Base-by-base conservation (phyloP, 1,140 invertebrate genomes). In the Danaus plexippus region DNA sequence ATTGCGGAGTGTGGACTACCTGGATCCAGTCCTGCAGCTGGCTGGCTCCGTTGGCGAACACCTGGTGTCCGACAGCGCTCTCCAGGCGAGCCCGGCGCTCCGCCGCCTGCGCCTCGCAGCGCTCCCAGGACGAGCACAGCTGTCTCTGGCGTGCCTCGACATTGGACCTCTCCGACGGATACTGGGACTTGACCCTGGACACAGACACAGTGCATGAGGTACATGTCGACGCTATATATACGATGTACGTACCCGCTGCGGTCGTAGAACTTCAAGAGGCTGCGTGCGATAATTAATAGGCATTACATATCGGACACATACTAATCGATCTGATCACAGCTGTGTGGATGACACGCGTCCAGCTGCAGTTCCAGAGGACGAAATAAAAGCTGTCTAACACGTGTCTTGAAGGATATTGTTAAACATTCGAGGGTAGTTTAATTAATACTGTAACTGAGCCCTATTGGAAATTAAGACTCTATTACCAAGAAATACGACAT, bases 61-160 rank as follows among this genome's bases (percentile, higher is more conserved):
- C 96, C 80, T 98, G 96, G 69, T 96, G 93, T 0, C 97, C 97
- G 9, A 98, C 96, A 10, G 96, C 95, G 76, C 96, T 95, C 80
- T 98, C 96, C 9, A 99, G 89, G 53, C 95, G 83, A 0, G 91
- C 91, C 59, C 95, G 89, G 13, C 96, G 87, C 50, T 96, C 93
- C 9, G 90, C 89, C 1, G 96, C 96, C 73, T 96, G 96, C 4
- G 91, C 91, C 80, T 94, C 90, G 41, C 98, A 93, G 74, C 95
- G 91, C 57, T 93, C 91, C 97, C 97, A 99, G 64, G 97, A 88
- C 57, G 92, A 90, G 63, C 94, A 90, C 18, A 99, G 92, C 81
- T 98, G 95, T 63, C 92, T 91, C 82, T 97, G 95, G 48, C 95
- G 90, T 4, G 88, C 88, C 50, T 95, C 93, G 0, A 99, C 96